These are phyloP conservation scores for Benthosema pterotum DNA, from an alignment of 2,797 vertebrate species.

Conservation along the genomic window DNA sequence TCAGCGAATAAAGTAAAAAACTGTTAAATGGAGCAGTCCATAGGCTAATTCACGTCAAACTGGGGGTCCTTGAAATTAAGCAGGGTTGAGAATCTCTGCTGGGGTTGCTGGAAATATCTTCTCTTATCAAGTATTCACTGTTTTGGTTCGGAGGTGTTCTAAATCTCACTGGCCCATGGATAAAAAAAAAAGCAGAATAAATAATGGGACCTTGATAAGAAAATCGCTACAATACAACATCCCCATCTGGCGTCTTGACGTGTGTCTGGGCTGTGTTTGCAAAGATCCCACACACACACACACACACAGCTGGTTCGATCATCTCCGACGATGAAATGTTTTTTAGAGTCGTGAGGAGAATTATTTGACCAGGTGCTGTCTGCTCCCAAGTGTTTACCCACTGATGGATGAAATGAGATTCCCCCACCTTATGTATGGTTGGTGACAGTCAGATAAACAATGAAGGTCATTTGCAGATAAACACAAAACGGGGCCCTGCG, in stretches of 20 bases:
- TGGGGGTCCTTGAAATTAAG: too few species aligned
- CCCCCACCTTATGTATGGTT: constrained; percentile 33
- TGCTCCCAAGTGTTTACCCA: constrained; percentile 38
- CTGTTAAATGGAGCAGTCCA: too few species aligned
- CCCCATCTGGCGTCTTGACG: constrained; percentile 31
- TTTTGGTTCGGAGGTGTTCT: too few species aligned
- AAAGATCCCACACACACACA: neutral
- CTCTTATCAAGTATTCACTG: too few species aligned
- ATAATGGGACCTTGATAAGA: too few species aligned
- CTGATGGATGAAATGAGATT: constrained; percentile 35
- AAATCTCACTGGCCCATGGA: too few species aligned
- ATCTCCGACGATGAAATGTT: constrained; percentile 46
- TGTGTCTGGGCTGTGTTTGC: constrained; percentile 2
- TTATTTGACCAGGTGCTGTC: constrained; percentile 38
- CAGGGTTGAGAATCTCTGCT: too few species aligned
- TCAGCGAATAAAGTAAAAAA: too few species aligned
- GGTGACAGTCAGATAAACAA: constrained; percentile 37
- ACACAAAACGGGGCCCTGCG: constrained; percentile 30
- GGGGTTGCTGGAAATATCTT: too few species aligned
- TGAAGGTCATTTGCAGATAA: constrained; percentile 51
- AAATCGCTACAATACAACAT: constrained; percentile 13
- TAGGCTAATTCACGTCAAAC: too few species aligned
- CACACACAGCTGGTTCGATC: constrained; percentile 39
- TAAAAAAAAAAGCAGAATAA: too few species aligned
- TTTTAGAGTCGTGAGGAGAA: constrained; percentile 7